Conservation (phyloP, 2,113 vertebrate species). For the Pardalotus punctatus region DNA sequence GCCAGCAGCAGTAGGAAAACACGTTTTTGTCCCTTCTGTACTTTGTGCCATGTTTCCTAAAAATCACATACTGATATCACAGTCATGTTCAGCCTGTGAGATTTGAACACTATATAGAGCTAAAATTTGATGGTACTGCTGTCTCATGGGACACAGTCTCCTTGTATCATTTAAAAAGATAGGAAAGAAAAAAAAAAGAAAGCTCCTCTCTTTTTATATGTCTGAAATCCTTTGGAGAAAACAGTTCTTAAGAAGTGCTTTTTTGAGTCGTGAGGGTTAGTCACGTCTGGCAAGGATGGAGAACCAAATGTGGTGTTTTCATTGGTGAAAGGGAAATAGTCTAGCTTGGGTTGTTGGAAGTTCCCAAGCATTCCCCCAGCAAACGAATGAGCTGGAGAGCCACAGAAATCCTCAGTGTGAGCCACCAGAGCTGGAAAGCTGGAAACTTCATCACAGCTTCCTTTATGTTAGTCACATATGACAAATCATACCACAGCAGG, state of each 20-base stretch:
- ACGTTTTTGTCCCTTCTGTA: slow-evolving; percentile 29
- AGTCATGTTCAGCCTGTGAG: background rate
- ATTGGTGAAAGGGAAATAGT: background rate
- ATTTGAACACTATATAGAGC: background rate
- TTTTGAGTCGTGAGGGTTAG: background rate
- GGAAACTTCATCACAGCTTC: background rate
- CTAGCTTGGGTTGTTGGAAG: background rate
- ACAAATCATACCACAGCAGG: background rate
- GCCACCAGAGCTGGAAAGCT: background rate
- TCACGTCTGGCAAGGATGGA: background rate
- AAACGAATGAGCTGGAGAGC: background rate
- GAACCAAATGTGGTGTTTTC: background rate
- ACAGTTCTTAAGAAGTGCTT: background rate
- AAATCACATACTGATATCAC: background rate
- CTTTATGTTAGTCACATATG: background rate
- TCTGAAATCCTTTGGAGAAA: background rate
- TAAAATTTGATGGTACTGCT: background rate
- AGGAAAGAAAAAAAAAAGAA: background rate
- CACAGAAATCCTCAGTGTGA: background rate
- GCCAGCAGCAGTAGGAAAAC: slow-evolving; percentile 24
- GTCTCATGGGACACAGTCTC: background rate
- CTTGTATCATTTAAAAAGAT: background rate
- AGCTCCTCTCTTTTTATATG: background rate
- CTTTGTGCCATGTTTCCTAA: background rate
- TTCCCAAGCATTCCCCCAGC: background rate